Evolutionary conservation across 2,113 vertebrate genomes (phyloP).

Genomic region (Pycnonotus jocosus): DNA sequence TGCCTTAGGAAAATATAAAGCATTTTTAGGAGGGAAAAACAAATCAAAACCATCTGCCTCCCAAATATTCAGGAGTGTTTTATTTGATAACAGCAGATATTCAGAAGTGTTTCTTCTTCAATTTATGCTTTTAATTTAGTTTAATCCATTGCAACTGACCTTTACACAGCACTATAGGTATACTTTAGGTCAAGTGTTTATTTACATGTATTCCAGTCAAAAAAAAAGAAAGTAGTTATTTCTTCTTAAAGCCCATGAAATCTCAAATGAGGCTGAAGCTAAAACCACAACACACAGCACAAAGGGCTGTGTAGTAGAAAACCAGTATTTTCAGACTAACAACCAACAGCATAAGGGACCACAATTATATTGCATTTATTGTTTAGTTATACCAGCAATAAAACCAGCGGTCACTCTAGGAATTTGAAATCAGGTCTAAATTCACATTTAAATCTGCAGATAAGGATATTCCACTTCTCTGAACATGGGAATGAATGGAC

Average conservation of each 20-base stretch:
- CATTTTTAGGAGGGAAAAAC: not conserved
- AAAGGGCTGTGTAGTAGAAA: not conserved
- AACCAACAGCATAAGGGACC: not conserved
- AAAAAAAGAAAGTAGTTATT: not conserved
- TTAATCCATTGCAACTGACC: not conserved
- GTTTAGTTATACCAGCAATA: not conserved
- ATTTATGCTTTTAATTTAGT: not conserved
- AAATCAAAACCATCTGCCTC: not conserved
- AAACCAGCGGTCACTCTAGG: not conserved
- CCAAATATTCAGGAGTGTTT: not conserved
- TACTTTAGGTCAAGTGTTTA: not conserved
- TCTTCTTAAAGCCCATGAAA: not conserved
- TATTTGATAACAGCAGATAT: not conserved
- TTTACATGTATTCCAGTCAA: not conserved
- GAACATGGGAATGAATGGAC: not conserved
- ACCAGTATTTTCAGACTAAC: not conserved
- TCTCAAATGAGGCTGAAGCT: not conserved
- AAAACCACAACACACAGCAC: not conserved
- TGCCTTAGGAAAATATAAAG: constrained; percentile 65
- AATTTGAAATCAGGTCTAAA: not conserved
- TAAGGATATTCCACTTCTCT: not conserved
- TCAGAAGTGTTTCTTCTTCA: not conserved
- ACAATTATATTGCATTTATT: not conserved
- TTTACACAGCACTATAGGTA: not conserved
- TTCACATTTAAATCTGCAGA: not conserved